phyloP scores from a whole-genome alignment of 2,888 invertebrate species.

The Cryptophagus acutangulus region DNA sequence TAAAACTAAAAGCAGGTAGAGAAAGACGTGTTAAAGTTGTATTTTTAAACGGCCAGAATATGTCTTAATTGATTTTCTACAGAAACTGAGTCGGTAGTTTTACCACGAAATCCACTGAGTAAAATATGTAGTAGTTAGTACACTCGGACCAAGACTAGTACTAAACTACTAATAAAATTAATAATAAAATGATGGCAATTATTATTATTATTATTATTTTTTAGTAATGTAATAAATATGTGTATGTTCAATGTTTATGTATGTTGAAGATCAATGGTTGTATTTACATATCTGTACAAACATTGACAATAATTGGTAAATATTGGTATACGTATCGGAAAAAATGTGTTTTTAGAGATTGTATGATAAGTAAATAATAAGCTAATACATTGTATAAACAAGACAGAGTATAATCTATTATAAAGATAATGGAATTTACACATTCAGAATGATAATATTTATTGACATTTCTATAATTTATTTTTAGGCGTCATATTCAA shows the following conservation, averaged over 20 bases:
- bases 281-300: too few relatives aligned
- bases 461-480: neutral
- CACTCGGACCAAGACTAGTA: too few relatives aligned
- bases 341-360: conserved; percentile 23
- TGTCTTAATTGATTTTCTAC: conserved; percentile 29
- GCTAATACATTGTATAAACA: conserved; percentile 20
- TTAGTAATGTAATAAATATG: too few relatives aligned
- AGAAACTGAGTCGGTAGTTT: too few relatives aligned
- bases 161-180: too few relatives aligned
- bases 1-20: too few relatives aligned
- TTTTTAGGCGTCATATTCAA: conserved; percentile 14
- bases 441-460: conserved; percentile 25
- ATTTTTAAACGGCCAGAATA: conserved; percentile 26
- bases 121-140: too few relatives aligned
- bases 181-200: too few relatives aligned
- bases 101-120: too few relatives aligned
- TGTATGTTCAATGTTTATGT: too few relatives aligned
- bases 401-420: conserved; percentile 25
- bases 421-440: conserved; percentile 32
- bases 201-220: too few relatives aligned
- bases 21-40: conserved; percentile 28
- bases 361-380: conserved; percentile 20
- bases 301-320: conserved; percentile 14
- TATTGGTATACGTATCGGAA: conserved; percentile 17
- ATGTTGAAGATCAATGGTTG: too few relatives aligned